These are phyloP conservation scores for Dendroctonus valens DNA, from an alignment of 1,140 invertebrate species.

Conservation along the genomic window DNA sequence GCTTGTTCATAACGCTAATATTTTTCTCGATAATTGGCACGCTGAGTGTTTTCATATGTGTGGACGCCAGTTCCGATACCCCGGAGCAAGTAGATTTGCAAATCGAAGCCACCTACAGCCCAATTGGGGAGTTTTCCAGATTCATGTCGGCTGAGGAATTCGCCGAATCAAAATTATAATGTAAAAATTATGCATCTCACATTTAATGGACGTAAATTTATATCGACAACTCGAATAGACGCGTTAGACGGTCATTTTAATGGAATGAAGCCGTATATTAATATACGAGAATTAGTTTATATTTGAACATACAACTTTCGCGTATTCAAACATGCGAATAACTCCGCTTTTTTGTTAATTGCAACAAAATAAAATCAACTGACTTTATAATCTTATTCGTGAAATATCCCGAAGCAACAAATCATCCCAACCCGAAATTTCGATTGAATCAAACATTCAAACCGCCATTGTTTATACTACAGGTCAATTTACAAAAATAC, in stretches of 20 bases:
- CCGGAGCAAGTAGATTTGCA: not conserved
- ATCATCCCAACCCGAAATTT: too few species aligned
- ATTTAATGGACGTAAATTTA: constrained; percentile 2
- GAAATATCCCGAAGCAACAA: too few species aligned
- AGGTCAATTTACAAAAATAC: too few species aligned
- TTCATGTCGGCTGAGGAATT: constrained; percentile 9
- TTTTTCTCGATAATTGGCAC: constrained; percentile 1
- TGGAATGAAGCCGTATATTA: too few species aligned
- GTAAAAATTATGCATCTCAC: not conserved
- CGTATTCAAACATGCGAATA: too few species aligned
- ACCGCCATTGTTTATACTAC: not conserved
- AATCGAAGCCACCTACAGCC: not conserved
- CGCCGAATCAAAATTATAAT: constrained; percentile 9
- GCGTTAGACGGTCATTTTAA: too few species aligned
- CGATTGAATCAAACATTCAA: too few species aligned
- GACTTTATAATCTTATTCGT: too few species aligned
- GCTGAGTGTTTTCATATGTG: constrained; percentile 8
- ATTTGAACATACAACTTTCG: too few species aligned
- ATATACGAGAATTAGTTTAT: too few species aligned
- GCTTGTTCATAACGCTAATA: constrained; percentile 5
- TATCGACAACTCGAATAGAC: too few species aligned
- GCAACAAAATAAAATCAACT: not conserved
- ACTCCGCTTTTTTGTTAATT: too few species aligned
- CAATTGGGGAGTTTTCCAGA: constrained; percentile 12
- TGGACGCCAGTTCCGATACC: not conserved